A percentile compares a stretch with the other conserved stretches of the same genome.
Conservation (phyloP, 2,797 vertebrate genomes). For the Lophura swinhoii region DNA sequence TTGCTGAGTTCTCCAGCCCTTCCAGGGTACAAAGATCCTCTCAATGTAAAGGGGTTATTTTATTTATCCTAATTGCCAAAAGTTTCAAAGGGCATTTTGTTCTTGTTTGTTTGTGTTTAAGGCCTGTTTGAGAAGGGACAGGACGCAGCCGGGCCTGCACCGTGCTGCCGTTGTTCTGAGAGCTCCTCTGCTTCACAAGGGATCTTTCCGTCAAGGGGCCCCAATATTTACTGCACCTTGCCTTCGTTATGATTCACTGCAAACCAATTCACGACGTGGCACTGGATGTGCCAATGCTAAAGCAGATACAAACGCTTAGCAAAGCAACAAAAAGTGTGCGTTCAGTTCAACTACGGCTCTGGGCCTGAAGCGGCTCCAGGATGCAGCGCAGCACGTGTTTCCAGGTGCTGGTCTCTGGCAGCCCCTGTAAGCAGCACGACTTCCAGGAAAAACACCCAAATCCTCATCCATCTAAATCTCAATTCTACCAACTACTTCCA, state of each 20-base stretch:
- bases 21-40: conserved; percentile 1
- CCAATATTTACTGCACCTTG: background rate
- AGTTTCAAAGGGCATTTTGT: background rate
- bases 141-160: background rate
- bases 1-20: background rate
- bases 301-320: rapidly evolving
- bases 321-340: background rate
- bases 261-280: background rate
- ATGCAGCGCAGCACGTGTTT: background rate
- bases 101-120: background rate
- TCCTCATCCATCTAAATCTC: background rate
- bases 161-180: too few relatives aligned
- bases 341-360: rapidly evolving
- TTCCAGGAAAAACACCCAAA: background rate
- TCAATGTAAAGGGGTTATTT: background rate
- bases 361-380: background rate
- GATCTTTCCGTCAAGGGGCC: background rate
- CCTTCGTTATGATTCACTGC: background rate
- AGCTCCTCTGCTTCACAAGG: background rate
- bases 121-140: background rate
- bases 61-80: background rate
- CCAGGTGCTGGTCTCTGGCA: background rate
- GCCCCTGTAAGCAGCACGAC: background rate
- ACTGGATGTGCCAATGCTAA: background rate
- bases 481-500: background rate